A percentile compares a stretch with the other conserved stretches of the same genome.
Evolutionary conservation across 2,888 invertebrate genomes (phyloP).

Genomic region (Lasioglossum lativentre): DNA sequence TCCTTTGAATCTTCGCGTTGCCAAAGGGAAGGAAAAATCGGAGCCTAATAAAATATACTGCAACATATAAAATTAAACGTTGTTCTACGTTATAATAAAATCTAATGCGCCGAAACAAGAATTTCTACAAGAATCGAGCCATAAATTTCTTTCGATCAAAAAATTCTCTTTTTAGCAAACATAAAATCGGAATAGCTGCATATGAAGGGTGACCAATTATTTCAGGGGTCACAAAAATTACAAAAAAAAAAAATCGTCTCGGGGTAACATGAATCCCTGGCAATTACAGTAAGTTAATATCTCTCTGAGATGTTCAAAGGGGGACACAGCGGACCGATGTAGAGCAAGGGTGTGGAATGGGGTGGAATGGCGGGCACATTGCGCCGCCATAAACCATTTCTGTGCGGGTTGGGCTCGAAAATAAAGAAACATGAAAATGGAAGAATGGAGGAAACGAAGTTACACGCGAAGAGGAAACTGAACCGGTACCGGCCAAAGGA

Average conservation of each 20-base stretch:
- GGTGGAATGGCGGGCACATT: background rate
- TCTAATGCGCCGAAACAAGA: too few species aligned
- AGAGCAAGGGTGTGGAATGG: background rate
- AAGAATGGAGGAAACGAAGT: conserved; percentile 47
- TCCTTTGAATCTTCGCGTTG: background rate
- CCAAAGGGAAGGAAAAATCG: background rate
- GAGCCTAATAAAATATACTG: background rate
- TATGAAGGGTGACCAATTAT: background rate
- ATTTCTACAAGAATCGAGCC: too few species aligned
- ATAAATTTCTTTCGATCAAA: too few species aligned
- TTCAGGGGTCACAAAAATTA: background rate
- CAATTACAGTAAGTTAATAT: background rate
- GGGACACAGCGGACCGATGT: background rate
- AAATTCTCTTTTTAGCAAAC: too few species aligned
- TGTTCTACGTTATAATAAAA: too few species aligned
- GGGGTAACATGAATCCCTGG: background rate
- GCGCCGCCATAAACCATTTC: background rate
- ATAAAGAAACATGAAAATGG: background rate
- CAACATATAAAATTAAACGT: background rate
- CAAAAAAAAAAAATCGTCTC: background rate
- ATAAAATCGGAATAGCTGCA: background rate
- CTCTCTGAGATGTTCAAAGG: background rate
- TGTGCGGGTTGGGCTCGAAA: background rate
- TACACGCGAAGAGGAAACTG: conserved; percentile 39
- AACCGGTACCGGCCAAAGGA: background rate